Evolutionary conservation across 2,888 invertebrate genomes (phyloP).

Genomic region (Ophioninae sp.): DNA sequence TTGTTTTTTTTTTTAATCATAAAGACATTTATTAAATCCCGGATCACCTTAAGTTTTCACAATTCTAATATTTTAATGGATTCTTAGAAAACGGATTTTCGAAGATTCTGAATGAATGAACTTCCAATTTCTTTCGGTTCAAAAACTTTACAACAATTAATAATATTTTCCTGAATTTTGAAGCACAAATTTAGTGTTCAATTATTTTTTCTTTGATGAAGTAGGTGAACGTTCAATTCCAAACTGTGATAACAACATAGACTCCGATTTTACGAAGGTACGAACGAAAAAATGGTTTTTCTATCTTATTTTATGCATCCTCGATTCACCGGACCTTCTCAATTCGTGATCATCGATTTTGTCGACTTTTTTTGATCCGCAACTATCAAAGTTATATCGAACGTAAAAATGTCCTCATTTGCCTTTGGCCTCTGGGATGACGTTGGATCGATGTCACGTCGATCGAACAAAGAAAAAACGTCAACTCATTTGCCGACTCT

Average conservation of each 20-base stretch:
- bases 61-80: too few species aligned
- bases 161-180: too few species aligned
- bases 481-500: neutral
- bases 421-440: constrained; percentile 22
- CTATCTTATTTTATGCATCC: neutral
- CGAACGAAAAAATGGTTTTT: neutral
- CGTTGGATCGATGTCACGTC: neutral
- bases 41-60: too few species aligned
- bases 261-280: neutral
- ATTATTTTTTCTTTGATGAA: neutral
- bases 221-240: neutral
- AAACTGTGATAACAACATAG: neutral
- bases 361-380: neutral
- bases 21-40: too few species aligned
- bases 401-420: neutral
- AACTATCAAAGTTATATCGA: neutral
- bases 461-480: constrained; percentile 14
- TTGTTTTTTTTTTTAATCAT: neutral
- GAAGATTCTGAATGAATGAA: too few species aligned
- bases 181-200: too few species aligned
- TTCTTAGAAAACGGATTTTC: too few species aligned
- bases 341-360: neutral
- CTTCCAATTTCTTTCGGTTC: too few species aligned
- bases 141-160: too few species aligned
- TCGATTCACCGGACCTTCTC: neutral